phyloP scores from a whole-genome alignment of 2,888 invertebrate genomes.

The Drosophila cognata region DNA sequence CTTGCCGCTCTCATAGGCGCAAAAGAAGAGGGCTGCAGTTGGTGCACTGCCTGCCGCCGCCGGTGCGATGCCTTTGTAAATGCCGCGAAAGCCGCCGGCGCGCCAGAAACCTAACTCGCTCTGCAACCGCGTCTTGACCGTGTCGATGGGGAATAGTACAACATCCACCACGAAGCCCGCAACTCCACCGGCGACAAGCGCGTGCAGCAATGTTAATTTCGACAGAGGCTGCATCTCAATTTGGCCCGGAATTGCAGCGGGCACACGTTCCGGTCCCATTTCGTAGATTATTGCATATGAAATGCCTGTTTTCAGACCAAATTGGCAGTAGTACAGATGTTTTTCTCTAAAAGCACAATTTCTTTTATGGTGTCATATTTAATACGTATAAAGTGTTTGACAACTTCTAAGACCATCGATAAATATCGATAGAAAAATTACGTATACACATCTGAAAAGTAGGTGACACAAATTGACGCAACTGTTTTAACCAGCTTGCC shows the following conservation, averaged over 20 bases:
- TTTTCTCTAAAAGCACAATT: slow-evolving; percentile 20
- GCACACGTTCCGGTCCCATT: slow-evolving; percentile 55
- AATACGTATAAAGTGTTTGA: neutral
- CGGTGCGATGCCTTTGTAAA: slow-evolving; percentile 93
- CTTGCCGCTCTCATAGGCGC: slow-evolving; percentile 93
- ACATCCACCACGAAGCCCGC: slow-evolving; percentile 96
- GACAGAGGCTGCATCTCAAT: slow-evolving; percentile 36
- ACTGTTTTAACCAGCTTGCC: slow-evolving; percentile 30
- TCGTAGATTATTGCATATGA: neutral
- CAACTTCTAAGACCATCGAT: neutral
- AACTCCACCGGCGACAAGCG: slow-evolving; percentile 89
- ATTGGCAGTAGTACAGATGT: slow-evolving; percentile 36
- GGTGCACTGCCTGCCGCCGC: slow-evolving; percentile 93
- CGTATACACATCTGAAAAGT: slow-evolving; percentile 1
- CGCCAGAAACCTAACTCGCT: slow-evolving; percentile 93
- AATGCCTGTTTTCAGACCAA: slow-evolving; percentile 25
- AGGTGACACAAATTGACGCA: slow-evolving; percentile 31
- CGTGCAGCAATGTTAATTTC: slow-evolving; percentile 55
- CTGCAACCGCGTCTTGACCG: slow-evolving; percentile 97
- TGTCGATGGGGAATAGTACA: slow-evolving; percentile 96
- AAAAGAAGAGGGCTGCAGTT: slow-evolving; percentile 94
- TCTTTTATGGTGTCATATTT: neutral
- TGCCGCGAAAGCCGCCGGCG: slow-evolving; percentile 94
- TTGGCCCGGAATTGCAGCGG: slow-evolving; percentile 22
- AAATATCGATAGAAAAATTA: slow-evolving; percentile 4